These are phyloP conservation scores for Sinhomidia bicolor DNA, from an alignment of 2,888 invertebrate species.

Conservation along the genomic window DNA sequence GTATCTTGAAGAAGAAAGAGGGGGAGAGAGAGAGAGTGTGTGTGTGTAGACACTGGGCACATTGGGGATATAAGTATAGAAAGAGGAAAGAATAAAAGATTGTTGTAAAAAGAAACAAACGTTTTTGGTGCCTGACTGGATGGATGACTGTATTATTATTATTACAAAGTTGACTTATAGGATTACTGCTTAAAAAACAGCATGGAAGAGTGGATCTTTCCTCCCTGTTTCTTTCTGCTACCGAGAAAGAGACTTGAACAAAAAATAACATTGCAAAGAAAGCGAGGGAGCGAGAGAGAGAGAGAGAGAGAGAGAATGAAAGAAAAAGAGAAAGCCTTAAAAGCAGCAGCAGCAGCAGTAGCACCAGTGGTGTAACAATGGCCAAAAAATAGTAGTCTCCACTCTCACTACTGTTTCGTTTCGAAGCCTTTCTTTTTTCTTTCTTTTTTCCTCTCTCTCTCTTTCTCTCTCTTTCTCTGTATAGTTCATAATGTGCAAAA, in stretches of 20 bases:
- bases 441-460: constrained; percentile 47
- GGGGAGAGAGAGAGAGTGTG: too few relatives aligned
- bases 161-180: constrained; percentile 70
- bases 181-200: constrained; percentile 68
- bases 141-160: constrained; percentile 68
- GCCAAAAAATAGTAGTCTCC: constrained; percentile 60
- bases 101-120: constrained; percentile 63
- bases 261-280: constrained; percentile 34
- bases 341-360: too few relatives aligned
- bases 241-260: constrained; percentile 26
- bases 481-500: constrained; percentile 30
- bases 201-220: constrained; percentile 61
- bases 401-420: constrained; percentile 64
- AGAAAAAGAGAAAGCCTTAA: constrained; percentile 46
- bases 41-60: not conserved
- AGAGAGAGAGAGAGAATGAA: too few relatives aligned
- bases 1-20: too few relatives aligned
- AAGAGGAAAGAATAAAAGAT: constrained; percentile 39
- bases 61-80: constrained; percentile 2
- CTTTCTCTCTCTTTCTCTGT: constrained; percentile 7
- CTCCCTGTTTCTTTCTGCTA: constrained; percentile 12
- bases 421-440: too few relatives aligned
- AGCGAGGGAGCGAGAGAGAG: constrained; percentile 42
- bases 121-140: constrained; percentile 68
- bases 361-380: too few relatives aligned